A percentile compares a stretch with the other conserved stretches of the same genome.
Conservation (phyloP, 30 jellyfish, hydroid and myxozoan genomes). For the Phacellophora camtschatica region DNA sequence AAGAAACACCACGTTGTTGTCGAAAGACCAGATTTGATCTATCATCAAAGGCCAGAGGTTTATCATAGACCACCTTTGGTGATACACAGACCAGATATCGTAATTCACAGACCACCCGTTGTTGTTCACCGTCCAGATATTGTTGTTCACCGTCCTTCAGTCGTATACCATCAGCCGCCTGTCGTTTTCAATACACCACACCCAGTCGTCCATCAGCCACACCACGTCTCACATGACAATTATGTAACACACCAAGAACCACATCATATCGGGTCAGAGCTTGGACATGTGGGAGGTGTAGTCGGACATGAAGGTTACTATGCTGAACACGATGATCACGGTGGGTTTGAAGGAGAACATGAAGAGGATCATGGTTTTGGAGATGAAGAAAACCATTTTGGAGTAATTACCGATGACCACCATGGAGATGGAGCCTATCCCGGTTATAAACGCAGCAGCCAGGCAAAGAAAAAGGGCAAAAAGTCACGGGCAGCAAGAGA, state of each 20-base stretch:
- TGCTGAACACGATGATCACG: constrained; percentile 30
- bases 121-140: constrained; percentile 90
- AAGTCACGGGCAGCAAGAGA: constrained; percentile 26
- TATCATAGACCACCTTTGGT: constrained; percentile 85
- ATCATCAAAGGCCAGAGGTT: constrained; percentile 85
- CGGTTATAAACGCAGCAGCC: constrained; percentile 26
- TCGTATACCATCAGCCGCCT: constrained; percentile 89
- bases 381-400: constrained; percentile 14
- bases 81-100: constrained; percentile 88
- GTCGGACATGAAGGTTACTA: constrained; percentile 61
- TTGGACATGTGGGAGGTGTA: constrained; percentile 69
- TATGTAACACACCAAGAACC: constrained; percentile 82
- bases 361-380: constrained; percentile 42
- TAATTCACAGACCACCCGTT: constrained; percentile 81
- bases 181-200: constrained; percentile 87
- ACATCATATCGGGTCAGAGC: constrained; percentile 69
- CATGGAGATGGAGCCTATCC: constrained; percentile 13
- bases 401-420: neutral
- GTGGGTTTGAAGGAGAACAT: neutral
- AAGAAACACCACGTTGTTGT: constrained; percentile 87
- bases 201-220: constrained; percentile 88
- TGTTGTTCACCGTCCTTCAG: constrained; percentile 87
- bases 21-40: constrained; percentile 71
- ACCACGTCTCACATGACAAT: constrained; percentile 75
- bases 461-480: constrained; percentile 15